Conservation (phyloP, 2,113 vertebrate species). For the Prochilodus magdalenae region DNA sequence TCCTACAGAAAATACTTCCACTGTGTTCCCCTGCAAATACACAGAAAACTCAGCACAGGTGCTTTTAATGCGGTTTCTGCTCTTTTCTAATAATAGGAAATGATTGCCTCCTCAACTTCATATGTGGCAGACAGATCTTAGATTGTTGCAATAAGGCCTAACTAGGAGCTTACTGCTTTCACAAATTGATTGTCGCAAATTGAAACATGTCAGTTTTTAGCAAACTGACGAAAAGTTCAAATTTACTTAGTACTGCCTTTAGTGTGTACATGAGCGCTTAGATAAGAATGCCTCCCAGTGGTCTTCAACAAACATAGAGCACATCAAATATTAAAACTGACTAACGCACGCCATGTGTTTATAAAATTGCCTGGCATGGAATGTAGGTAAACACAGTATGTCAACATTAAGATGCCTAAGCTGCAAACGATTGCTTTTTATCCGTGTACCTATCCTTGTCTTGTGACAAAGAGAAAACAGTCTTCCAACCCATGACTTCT, state of each 20-base stretch:
- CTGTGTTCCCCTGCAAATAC: no score
- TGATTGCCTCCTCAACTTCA: no score
- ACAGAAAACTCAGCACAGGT: no score
- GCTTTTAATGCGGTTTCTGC: no score
- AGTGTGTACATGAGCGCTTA: not conserved
- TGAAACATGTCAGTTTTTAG: not conserved
- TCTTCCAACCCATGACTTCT: not conserved
- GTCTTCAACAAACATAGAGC: not conserved
- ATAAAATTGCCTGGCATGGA: not conserved
- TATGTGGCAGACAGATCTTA: not conserved
- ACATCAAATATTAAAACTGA: slow-evolving; percentile 3
- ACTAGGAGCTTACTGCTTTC: not conserved
- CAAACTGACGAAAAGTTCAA: not conserved
- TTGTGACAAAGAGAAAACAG: slow-evolving; percentile 5
- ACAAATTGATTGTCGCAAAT: not conserved
- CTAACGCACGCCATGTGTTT: not conserved
- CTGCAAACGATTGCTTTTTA: not conserved
- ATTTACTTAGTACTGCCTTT: not conserved
- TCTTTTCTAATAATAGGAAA: no score
- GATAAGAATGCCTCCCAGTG: not conserved
- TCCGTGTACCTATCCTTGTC: not conserved
- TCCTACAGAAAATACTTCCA: no score
- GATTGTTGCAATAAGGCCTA: no score
- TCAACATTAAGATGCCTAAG: slow-evolving; percentile 13
- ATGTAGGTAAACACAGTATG: not conserved